Percentiles rank a stretch among this genome's conserved stretches.
Evolutionary conservation across 2,888 invertebrate genomes (phyloP).

Genomic region (Bruchidius siliquastri): DNA sequence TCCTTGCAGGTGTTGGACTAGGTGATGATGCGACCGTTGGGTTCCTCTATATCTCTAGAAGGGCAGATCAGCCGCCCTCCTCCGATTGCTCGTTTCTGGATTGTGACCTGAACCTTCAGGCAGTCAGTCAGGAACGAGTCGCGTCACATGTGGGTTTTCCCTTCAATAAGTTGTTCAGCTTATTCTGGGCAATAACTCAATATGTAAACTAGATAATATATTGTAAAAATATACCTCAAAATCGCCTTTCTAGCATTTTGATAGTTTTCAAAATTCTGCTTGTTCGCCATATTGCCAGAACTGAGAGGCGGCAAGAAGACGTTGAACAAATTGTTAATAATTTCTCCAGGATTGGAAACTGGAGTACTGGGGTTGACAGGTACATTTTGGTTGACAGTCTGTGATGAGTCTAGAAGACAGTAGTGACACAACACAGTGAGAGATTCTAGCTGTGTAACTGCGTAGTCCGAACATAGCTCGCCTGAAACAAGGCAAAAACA

Average conservation of each 20-base stretch:
- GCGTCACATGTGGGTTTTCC: no score
- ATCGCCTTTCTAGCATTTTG: conserved; percentile 66
- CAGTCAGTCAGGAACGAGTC: no score
- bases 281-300: conserved; percentile 39
- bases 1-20: no score
- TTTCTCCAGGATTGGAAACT: conserved; percentile 62
- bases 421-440: conserved; percentile 76
- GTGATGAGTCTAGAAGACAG: conserved; percentile 64
- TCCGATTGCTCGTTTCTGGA: no score
- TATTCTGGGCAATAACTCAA: no score
- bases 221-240: conserved; percentile 44
- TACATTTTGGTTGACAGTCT: conserved; percentile 41
- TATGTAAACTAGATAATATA: no score
- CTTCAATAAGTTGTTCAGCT: no score
- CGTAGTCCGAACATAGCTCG: conserved; percentile 69
- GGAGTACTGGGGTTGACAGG: conserved; percentile 46
- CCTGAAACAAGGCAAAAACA: conserved; percentile 20
- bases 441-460: conserved; percentile 71
- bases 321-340: conserved; percentile 75
- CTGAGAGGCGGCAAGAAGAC: conserved; percentile 67
- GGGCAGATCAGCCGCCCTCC: no score
- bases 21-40: no score
- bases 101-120: no score
- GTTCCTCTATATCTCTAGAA: no score
- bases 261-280: conserved; percentile 45